Evolutionary conservation across 2,113 vertebrate genomes (phyloP).

Genomic region (Hystrix cristata): DNA sequence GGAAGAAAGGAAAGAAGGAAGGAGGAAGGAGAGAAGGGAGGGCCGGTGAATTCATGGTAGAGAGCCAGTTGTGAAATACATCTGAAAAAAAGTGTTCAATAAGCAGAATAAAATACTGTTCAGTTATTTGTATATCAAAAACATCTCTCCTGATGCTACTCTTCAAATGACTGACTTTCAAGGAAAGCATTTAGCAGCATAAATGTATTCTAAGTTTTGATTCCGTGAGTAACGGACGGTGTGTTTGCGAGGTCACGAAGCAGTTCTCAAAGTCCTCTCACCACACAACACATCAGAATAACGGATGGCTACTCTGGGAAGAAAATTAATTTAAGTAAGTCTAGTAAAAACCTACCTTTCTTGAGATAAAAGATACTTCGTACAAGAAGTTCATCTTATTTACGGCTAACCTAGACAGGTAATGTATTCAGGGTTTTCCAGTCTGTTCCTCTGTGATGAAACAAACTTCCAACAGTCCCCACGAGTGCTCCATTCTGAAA

Average conservation of each 20-base stretch:
- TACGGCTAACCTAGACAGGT: conserved; percentile 51
- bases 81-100: neutral
- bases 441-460: conserved; percentile 65
- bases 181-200: conserved; percentile 70
- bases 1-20: neutral
- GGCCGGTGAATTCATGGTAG: neutral
- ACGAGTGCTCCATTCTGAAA: neutral
- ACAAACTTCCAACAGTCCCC: conserved; percentile 20
- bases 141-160: conserved; percentile 60
- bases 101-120: neutral
- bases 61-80: neutral
- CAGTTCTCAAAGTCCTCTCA: conserved; percentile 61
- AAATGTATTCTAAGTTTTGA: conserved; percentile 24
- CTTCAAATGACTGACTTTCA: conserved; percentile 62
- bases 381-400: conserved; percentile 74
- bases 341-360: conserved; percentile 71
- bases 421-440: conserved; percentile 64
- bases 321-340: conserved; percentile 84
- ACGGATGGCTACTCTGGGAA: conserved; percentile 72
- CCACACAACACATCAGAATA: conserved; percentile 76
- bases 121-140: neutral
- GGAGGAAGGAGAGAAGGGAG: too few species aligned
- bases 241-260: conserved; percentile 20
- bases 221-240: conserved; percentile 64
- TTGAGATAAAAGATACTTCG: conserved; percentile 64